phyloP scores from a whole-genome alignment of 2,113 vertebrate genomes.

The Eulemur rufifrons region DNA sequence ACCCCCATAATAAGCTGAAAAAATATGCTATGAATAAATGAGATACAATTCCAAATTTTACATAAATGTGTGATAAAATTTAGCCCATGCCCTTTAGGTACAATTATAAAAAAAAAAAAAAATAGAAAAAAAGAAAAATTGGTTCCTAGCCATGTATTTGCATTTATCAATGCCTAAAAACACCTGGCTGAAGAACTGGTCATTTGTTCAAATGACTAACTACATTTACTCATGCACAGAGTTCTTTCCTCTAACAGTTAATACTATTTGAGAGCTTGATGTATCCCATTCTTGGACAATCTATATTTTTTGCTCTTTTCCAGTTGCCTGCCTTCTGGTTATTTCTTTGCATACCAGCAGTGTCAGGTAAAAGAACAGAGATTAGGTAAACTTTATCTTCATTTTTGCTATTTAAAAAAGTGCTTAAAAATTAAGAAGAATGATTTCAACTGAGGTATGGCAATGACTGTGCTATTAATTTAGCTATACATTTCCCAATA shows the following conservation, averaged over 20 bases:
- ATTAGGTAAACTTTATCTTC: background rate
- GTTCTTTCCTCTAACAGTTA: background rate
- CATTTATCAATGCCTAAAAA: background rate
- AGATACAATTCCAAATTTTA: no score
- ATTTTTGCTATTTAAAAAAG: background rate
- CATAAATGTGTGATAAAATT: no score
- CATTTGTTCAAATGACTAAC: background rate
- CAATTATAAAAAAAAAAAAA: no score
- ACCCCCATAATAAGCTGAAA: no score
- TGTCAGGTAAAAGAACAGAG: background rate
- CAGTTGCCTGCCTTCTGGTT: background rate
- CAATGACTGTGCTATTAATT: background rate
- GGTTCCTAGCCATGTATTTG: background rate
- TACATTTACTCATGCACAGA: background rate
- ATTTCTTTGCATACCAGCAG: background rate
- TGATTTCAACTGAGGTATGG: background rate
- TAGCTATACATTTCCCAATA: background rate
- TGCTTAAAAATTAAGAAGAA: background rate
- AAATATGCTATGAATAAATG: no score
- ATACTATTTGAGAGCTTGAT: background rate
- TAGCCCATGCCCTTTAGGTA: no score
- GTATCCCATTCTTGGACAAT: background rate
- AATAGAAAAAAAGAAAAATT: background rate
- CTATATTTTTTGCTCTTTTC: background rate
- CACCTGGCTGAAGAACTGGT: background rate